Conservation (phyloP, 2,888 invertebrate genomes). For the Acrobasis repandana region DNA sequence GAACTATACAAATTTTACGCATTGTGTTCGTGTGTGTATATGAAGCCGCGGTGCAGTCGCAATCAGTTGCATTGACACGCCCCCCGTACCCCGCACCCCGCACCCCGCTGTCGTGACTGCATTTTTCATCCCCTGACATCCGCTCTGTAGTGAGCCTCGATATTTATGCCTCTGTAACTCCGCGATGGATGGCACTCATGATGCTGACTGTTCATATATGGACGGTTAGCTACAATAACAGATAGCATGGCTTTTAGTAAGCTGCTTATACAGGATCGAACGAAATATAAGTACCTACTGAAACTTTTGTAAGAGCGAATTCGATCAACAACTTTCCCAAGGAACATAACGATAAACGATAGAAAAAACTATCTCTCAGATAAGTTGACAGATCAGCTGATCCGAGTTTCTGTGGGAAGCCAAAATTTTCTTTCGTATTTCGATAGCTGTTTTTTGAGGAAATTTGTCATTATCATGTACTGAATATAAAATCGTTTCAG, state of each 20-base stretch:
- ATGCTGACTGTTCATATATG: conserved; percentile 27
- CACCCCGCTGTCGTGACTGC: conserved; percentile 38
- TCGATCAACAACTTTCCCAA: too few species aligned
- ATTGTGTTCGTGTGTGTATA: conserved; percentile 50
- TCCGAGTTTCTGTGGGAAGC: too few species aligned
- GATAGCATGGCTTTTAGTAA: background rate
- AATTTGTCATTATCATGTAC: too few species aligned
- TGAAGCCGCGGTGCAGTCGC: conserved; percentile 44
- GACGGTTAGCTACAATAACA: background rate
- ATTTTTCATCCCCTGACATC: conserved; percentile 65
- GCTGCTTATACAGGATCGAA: too few species aligned
- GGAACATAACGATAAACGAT: too few species aligned
- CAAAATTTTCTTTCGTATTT: too few species aligned
- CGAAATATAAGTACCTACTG: too few species aligned
- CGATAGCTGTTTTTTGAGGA: too few species aligned
- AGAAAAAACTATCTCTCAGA: too few species aligned
- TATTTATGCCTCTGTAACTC: conserved; percentile 48
- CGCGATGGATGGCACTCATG: conserved; percentile 33
- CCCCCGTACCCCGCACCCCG: conserved; percentile 33
- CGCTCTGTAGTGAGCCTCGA: conserved; percentile 52
- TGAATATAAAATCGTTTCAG: too few species aligned
- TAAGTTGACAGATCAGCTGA: too few species aligned
- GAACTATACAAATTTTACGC: conserved; percentile 54
- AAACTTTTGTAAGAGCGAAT: too few species aligned
- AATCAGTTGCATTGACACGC: conserved; percentile 61